A percentile compares a stretch with the other conserved stretches of the same genome.
These are phyloP conservation scores for Actinernus sp. DNA, from an alignment of 92 coral and sea anemone genomes.

Conservation along the genomic window DNA sequence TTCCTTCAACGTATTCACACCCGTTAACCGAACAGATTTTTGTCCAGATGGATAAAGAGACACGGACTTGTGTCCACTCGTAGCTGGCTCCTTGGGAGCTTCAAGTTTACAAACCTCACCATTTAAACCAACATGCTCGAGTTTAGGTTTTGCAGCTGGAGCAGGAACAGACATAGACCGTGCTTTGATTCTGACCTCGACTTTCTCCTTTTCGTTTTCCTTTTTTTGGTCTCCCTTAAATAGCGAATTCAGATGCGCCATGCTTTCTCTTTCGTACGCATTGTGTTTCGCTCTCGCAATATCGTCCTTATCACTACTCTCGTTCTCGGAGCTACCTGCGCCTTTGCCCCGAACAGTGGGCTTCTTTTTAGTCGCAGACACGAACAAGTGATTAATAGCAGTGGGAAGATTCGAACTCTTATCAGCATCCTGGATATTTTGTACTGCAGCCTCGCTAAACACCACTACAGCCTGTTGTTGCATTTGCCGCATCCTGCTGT, in stretches of 20 bases:
- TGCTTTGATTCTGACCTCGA: not conserved
- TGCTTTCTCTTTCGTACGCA: conserved; percentile 79
- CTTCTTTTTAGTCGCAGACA: conserved; percentile 84
- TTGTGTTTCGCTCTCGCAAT: conserved; percentile 63
- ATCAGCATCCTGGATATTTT: conserved; percentile 92
- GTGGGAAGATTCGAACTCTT: conserved; percentile 73
- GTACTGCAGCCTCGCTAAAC: conserved; percentile 85
- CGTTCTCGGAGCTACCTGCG: conserved; percentile 28
- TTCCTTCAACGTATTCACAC: conserved; percentile 30
- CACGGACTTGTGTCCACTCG: conserved; percentile 32
- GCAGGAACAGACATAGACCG: not conserved
- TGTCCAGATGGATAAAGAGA: conserved; percentile 23
- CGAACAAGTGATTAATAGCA: conserved; percentile 96
- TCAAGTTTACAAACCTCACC: conserved; percentile 88
- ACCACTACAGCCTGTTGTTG: conserved; percentile 98
- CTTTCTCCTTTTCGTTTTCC: conserved; percentile 10
- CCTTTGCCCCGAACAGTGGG: conserved; percentile 54
- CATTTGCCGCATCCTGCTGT: conserved; percentile 91
- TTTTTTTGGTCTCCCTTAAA: conserved; percentile 87
- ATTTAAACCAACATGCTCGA: conserved; percentile 80
- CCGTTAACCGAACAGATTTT: conserved; percentile 36
- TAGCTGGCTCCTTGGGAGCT: conserved; percentile 24
- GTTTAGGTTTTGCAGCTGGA: conserved; percentile 40
- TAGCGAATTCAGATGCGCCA: conserved; percentile 85
- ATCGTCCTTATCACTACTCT: conserved; percentile 9